A percentile compares a stretch with the other conserved stretches of the same genome.
These are phyloP conservation scores for Heteractis magnifica DNA, from an alignment of 92 coral and sea anemone species.

Conservation along the genomic window DNA sequence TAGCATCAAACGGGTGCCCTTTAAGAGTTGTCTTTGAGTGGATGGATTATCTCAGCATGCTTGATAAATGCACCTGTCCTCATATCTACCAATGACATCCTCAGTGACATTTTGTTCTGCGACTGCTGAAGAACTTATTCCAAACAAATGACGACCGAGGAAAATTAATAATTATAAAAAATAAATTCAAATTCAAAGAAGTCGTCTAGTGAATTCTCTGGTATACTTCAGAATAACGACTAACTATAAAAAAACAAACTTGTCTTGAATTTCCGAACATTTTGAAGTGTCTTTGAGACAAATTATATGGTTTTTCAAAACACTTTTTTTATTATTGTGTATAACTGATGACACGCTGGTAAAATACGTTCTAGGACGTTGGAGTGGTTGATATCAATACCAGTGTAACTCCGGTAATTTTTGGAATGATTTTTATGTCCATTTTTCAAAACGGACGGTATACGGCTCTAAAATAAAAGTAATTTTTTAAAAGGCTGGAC, in stretches of 20 bases:
- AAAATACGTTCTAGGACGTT: background rate
- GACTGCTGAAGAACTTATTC: constrained; percentile 1
- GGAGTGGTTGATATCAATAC: background rate
- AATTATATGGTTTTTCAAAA: background rate
- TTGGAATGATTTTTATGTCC: background rate
- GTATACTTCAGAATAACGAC: no score
- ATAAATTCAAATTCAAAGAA: no score
- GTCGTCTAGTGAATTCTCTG: no score
- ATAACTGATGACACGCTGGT: background rate
- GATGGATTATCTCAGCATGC: constrained; percentile 17
- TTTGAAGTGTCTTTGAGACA: background rate
- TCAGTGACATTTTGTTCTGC: background rate
- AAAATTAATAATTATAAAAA: background rate
- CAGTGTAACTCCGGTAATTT: background rate
- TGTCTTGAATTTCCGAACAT: background rate
- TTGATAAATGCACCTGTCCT: constrained; percentile 9
- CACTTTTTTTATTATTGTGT: background rate
- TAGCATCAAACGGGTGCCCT: constrained; percentile 10
- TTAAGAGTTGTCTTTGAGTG: constrained; percentile 10
- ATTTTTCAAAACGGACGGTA: background rate
- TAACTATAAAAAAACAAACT: no score
- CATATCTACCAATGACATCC: background rate
- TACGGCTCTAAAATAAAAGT: background rate
- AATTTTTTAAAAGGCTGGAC: background rate
- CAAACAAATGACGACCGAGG: background rate